A percentile compares a stretch with the other conserved stretches of the same genome.
These are phyloP conservation scores for Numenius arquata DNA, from an alignment of 2,113 vertebrate species.

Conservation along the genomic window DNA sequence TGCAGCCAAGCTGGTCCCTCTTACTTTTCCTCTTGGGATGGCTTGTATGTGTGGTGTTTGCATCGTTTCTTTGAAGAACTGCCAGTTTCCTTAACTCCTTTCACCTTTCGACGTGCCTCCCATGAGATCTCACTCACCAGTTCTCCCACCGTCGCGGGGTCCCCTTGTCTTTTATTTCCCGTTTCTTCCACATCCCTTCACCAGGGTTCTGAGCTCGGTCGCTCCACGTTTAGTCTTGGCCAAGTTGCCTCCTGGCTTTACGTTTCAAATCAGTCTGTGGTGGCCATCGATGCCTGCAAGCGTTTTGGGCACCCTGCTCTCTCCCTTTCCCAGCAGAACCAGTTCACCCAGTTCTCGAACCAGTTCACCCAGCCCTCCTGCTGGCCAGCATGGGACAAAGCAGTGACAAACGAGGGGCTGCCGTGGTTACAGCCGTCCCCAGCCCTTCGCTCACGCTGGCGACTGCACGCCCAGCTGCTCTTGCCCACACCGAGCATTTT, in stretches of 20 bases:
- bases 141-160: fast-evolving
- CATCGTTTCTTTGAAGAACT: not conserved
- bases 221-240: fast-evolving
- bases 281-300: not conserved
- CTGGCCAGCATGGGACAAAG: not conserved
- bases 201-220: not conserved
- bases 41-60: not conserved
- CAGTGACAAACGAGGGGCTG: not conserved
- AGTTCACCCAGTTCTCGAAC: not conserved
- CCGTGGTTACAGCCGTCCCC: fast-evolving
- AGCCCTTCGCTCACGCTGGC: not conserved
- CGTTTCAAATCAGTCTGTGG: fast-evolving
- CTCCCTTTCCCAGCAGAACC: not conserved
- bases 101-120: not conserved
- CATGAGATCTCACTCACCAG: not conserved
- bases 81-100: not conserved
- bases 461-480: not conserved
- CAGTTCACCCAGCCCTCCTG: not conserved
- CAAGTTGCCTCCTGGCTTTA: not conserved
- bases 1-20: not conserved
- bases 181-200: not conserved
- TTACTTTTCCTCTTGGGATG: not conserved
- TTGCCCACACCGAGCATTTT: not conserved
- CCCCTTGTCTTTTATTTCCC: not conserved
- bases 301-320: not conserved